Conservation (phyloP, 2,888 invertebrate species). For the Ophion slaviceki region DNA sequence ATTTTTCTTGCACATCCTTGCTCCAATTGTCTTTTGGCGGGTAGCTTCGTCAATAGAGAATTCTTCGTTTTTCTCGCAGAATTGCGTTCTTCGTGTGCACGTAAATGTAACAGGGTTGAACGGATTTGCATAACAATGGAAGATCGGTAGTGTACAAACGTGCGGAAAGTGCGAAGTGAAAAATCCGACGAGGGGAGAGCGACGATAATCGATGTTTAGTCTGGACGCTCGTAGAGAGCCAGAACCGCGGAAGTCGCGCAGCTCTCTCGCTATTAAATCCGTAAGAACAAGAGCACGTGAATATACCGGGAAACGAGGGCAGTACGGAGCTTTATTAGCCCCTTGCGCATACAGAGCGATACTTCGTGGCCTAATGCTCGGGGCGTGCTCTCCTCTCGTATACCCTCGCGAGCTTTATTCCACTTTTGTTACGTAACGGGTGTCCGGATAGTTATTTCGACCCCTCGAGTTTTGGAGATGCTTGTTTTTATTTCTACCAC, state of each 20-base stretch:
- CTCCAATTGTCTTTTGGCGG: too few species aligned
- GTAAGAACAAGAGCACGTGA: conserved; percentile 23
- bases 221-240: conserved; percentile 41
- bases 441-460: background rate
- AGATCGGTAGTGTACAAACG: too few species aligned
- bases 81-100: too few species aligned
- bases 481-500: too few species aligned
- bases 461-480: too few species aligned
- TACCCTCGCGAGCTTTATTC: conserved; percentile 18
- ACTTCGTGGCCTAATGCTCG: conserved; percentile 22
- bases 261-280: conserved; percentile 20
- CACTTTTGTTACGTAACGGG: conserved; percentile 2
- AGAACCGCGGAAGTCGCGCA: conserved; percentile 32
- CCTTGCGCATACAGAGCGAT: conserved; percentile 16
- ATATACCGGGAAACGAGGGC: conserved; percentile 4
- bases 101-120: too few species aligned
- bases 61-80: too few species aligned
- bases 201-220: conserved; percentile 54
- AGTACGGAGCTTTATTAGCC: conserved; percentile 32
- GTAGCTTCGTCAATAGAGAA: too few species aligned
- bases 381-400: conserved; percentile 25
- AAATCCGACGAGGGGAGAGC: conserved; percentile 16
- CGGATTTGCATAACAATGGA: background rate
- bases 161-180: conserved; percentile 14
- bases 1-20: too few species aligned